Conservation (phyloP, 2,888 invertebrate genomes). For the Heliconius ismenius region DNA sequence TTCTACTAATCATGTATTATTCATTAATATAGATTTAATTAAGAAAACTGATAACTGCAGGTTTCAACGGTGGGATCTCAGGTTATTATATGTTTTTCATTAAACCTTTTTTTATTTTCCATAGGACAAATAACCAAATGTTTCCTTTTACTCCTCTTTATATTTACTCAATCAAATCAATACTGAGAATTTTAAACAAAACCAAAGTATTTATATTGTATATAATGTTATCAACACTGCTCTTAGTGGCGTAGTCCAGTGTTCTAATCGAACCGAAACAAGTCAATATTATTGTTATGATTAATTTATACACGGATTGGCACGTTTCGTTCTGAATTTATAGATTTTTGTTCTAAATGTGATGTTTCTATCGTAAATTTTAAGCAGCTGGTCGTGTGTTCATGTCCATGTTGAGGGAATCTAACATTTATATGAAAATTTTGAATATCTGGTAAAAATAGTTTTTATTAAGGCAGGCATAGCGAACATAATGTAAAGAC, state of each 20-base stretch:
- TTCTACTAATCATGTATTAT: no score
- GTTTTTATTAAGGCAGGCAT: no score
- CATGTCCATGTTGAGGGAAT: no score
- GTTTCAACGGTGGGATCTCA: no score
- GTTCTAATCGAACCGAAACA: conserved; percentile 24
- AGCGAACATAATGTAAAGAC: no score
- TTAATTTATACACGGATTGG: conserved; percentile 20
- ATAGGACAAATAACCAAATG: no score
- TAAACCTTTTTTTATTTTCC: no score
- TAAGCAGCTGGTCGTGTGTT: background rate
- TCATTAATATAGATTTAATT: no score
- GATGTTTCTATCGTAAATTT: background rate
- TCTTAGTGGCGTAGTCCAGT: conserved; percentile 23
- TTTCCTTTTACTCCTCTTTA: background rate
- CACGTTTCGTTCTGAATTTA: background rate
- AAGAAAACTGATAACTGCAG: no score
- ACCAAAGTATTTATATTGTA: conserved; percentile 2
- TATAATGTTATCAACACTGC: conserved; percentile 22
- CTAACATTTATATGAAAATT: no score
- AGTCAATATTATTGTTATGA: conserved; percentile 26
- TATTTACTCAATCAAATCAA: background rate
- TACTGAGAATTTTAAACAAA: background rate
- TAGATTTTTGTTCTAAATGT: background rate
- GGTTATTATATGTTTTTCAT: no score
- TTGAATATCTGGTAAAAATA: no score